A percentile compares a stretch with the other conserved stretches of the same genome.
phyloP scores from a whole-genome alignment of 2,797 vertebrate genomes.

The Staurois parvus region DNA sequence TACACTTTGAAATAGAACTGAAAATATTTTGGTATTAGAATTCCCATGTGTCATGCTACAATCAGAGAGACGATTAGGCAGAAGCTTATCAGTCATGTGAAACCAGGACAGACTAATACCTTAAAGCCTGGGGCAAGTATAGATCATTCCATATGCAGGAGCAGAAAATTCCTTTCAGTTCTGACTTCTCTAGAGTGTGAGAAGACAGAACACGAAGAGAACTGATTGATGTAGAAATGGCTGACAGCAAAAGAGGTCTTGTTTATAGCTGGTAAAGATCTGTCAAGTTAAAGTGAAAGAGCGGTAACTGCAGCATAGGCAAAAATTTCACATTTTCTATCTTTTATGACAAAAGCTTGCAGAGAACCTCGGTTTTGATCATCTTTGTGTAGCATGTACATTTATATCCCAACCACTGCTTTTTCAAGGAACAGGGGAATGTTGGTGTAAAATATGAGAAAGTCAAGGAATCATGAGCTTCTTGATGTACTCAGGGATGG shows the following conservation, averaged over 20 bases:
- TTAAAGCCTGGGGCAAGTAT: constrained; percentile 34
- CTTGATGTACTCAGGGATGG: too few relatives aligned
- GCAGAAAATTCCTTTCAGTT: constrained; percentile 18
- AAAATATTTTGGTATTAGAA: constrained; percentile 32
- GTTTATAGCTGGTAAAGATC: constrained; percentile 12
- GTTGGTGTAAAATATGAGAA: too few relatives aligned
- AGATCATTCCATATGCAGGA: constrained; percentile 15
- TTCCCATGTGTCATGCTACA: constrained; percentile 27
- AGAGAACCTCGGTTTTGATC: not conserved
- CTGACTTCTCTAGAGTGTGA: constrained; percentile 1
- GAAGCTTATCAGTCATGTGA: constrained; percentile 41
- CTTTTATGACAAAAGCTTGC: not conserved
- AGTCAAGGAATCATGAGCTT: too few relatives aligned
- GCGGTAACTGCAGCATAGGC: not conserved
- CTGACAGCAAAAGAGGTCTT: constrained; percentile 1
- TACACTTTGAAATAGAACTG: constrained; percentile 8
- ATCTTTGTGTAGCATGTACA: not conserved
- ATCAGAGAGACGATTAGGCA: constrained; percentile 46
- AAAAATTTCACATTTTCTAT: not conserved
- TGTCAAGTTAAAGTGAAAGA: constrained; percentile 8
- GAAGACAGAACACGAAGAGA: constrained; percentile 7
- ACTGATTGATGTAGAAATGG: constrained; percentile 33
- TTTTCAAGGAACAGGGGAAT: too few relatives aligned
- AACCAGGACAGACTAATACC: constrained; percentile 38
- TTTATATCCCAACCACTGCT: too few relatives aligned